These are phyloP conservation scores for Drosophila pseudotalamancana DNA, from an alignment of 2,888 invertebrate genomes.

Conservation along the genomic window DNA sequence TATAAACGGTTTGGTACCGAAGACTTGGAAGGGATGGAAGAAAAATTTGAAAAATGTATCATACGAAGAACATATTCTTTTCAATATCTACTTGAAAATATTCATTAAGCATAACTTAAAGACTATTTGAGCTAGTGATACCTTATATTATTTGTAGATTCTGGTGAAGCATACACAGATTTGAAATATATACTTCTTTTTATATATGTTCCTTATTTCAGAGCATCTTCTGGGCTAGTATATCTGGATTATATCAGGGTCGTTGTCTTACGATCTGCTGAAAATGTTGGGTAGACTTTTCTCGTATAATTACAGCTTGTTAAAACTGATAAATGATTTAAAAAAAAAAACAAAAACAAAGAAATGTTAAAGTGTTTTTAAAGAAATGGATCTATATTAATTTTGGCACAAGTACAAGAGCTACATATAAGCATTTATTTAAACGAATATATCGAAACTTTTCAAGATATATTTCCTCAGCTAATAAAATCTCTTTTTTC, in stretches of 20 bases:
- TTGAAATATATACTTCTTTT: no score
- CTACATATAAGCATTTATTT: slow-evolving; percentile 1
- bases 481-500: slow-evolving; percentile 1
- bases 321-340: slow-evolving; percentile 43
- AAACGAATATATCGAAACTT: neutral
- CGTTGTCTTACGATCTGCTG: slow-evolving; percentile 47
- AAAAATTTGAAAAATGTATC: no score
- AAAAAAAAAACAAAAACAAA: slow-evolving; percentile 8
- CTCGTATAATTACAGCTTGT: slow-evolving; percentile 52
- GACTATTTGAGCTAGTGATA: no score
- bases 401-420: neutral
- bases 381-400: neutral
- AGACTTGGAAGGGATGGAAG: neutral
- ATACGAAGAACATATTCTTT: no score
- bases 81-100: no score
- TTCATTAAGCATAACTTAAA: no score
- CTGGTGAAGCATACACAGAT: no score
- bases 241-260: slow-evolving; percentile 74
- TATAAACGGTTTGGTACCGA: no score
- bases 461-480: neutral
- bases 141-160: no score
- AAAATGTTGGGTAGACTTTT: slow-evolving; percentile 10
- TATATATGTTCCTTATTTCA: no score
- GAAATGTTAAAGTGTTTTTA: slow-evolving; percentile 4
- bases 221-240: no score